These are phyloP conservation scores for Drosophila fulvimacula DNA, from an alignment of 2,888 invertebrate genomes.

Conservation along the genomic window DNA sequence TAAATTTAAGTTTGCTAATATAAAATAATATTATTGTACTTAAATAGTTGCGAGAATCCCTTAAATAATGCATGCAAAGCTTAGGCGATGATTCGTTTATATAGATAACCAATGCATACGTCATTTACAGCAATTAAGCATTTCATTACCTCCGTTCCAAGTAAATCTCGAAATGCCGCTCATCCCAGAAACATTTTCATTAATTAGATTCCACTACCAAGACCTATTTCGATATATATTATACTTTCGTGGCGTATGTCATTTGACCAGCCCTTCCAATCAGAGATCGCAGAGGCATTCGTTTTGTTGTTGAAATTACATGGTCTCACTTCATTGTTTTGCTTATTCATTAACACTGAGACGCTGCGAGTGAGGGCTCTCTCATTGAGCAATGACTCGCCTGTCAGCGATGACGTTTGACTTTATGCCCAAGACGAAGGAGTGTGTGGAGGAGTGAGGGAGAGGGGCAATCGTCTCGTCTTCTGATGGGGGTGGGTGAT, in stretches of 20 bases:
- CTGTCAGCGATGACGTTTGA: slow-evolving; percentile 72
- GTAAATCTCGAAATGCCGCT: not conserved
- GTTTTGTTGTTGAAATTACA: slow-evolving; percentile 60
- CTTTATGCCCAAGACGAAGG: slow-evolving; percentile 47
- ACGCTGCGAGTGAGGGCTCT: slow-evolving; percentile 28
- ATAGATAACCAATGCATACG: not conserved
- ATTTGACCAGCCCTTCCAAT: slow-evolving; percentile 42
- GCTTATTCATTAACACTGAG: slow-evolving; percentile 65
- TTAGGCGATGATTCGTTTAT: not conserved
- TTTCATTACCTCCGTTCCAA: not conserved
- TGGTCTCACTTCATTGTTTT: slow-evolving; percentile 52
- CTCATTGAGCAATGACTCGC: slow-evolving; percentile 68
- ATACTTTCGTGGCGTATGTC: slow-evolving; percentile 27
- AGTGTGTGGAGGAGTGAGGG: not conserved
- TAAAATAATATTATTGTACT: not conserved
- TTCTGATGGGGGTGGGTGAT: slow-evolving; percentile 64
- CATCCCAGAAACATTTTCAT: slow-evolving; percentile 21
- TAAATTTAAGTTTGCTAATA: not conserved
- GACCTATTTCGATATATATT: slow-evolving; percentile 19
- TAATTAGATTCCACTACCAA: slow-evolving; percentile 43
- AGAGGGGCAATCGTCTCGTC: not conserved
- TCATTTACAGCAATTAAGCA: slow-evolving; percentile 16
- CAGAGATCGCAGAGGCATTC: slow-evolving; percentile 44
- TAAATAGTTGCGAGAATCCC: not conserved
- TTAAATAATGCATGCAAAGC: slow-evolving; percentile 3